Base-by-base conservation (phyloP, 2,113 vertebrate species). In the Lontra canadensis region DNA sequence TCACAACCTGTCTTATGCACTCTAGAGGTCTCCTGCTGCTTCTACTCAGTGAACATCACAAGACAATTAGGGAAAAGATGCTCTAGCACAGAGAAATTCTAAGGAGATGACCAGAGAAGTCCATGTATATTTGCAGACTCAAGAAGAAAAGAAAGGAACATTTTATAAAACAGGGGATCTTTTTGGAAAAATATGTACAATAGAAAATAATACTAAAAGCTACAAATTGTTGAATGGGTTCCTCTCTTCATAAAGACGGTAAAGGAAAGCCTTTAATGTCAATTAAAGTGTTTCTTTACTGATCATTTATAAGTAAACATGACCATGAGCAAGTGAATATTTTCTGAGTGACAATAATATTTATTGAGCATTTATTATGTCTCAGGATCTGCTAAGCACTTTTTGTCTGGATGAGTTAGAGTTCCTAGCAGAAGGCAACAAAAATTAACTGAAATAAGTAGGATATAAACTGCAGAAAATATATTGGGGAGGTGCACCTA, bases 401-500 rank as follows among this genome's bases (percentile, higher is more conserved):
- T 47, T 59, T n/a, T 63, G 29, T 63, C 36, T 93, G 20, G 8
- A 81, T 73, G 10, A 94, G 55, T 71, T 20, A 20, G 26, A 34
- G 6, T 26, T 82, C 20, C 47, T 49, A 80, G 57, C 34, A 74
- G 21, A 31, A 94, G 90, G 49, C 47, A 89, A 87, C 4, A 63
- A 63, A 94, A 94, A 81, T 13, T 42, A 90, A 86, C 12, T 49
- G 17, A 93, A 94, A 91, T n/a, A 88, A 89, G 20, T 39, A 90
- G 52, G 17, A 87, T 34, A 15, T 88, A 85, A 92, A 80, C 42
- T 81, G 47, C 31, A 88, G 47, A 74, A 83, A 73, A 74, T 71
- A 29, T 47, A 49, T 3, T 47, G 34, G 42, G n/a, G 36, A 79
- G n/a, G 55, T 7, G 88, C 63, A 88, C 13, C 65, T 76, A 71